Evolutionary conservation across 1,140 invertebrate genomes (phyloP).

Genomic region (Trachymyrmex cornetzi): DNA sequence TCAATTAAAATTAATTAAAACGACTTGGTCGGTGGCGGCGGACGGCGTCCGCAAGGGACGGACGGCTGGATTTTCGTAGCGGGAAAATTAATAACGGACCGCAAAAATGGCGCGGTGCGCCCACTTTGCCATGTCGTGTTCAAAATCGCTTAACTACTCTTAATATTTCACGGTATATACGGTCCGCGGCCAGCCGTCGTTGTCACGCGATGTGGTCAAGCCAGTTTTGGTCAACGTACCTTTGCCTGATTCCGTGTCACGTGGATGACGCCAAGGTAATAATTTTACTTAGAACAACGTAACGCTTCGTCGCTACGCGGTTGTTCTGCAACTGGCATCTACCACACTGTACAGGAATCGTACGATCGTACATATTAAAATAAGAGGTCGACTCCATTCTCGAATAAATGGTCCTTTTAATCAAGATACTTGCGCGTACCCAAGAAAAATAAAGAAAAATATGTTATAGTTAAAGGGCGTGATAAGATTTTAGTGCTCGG

Average conservation of each 20-base stretch:
- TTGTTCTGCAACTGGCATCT: constrained; percentile 30
- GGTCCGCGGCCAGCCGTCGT: constrained; percentile 51
- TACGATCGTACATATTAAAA: constrained; percentile 43
- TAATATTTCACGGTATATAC: constrained; percentile 77
- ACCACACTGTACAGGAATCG: constrained; percentile 5
- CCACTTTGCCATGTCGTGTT: constrained; percentile 70
- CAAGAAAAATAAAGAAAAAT: constrained; percentile 20
- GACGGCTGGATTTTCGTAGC: constrained; percentile 55
- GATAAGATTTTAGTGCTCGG: not conserved
- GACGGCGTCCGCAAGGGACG: constrained; percentile 39
- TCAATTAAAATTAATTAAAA: constrained; percentile 65
- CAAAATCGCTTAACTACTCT: constrained; percentile 72
- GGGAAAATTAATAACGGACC: constrained; percentile 79
- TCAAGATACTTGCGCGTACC: constrained; percentile 25
- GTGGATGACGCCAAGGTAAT: constrained; percentile 58
- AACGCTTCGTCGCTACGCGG: constrained; percentile 54
- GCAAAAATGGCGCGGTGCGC: constrained; percentile 72
- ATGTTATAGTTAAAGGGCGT: not conserved
- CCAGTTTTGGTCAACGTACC: constrained; percentile 74
- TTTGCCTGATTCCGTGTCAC: constrained; percentile 62
- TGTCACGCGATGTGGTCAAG: constrained; percentile 76
- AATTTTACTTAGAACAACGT: constrained; percentile 63
- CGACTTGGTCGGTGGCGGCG: constrained; percentile 42
- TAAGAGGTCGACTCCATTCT: constrained; percentile 33
- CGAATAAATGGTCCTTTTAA: constrained; percentile 40